A percentile compares a stretch with the other conserved stretches of the same genome.
Conservation (phyloP, 2,113 vertebrate genomes). For the Calidris pugnax region DNA sequence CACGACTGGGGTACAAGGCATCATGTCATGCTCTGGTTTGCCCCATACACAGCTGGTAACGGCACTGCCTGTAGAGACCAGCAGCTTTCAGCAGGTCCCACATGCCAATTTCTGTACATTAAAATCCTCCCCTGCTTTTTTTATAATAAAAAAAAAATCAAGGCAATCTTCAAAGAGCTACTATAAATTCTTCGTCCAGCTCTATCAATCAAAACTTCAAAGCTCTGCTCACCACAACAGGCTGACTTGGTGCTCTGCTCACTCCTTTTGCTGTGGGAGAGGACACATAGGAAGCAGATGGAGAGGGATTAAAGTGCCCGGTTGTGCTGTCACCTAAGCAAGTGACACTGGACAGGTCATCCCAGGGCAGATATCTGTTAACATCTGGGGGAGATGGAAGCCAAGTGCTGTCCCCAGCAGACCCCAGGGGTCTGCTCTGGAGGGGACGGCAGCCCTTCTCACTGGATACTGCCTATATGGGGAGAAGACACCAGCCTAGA, state of each 20-base stretch:
- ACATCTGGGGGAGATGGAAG: rapidly evolving
- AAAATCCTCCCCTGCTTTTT: not conserved
- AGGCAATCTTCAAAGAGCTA: not conserved
- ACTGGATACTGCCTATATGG: rapidly evolving
- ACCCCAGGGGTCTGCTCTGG: rapidly evolving
- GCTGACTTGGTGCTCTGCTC: not conserved
- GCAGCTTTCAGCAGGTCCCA: not conserved
- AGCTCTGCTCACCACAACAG: not conserved
- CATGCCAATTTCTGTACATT: rapidly evolving
- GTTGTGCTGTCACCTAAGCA: not conserved
- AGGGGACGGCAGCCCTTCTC: not conserved
- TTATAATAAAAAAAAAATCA: not conserved
- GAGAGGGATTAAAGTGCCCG: not conserved
- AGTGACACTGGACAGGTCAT: not conserved
- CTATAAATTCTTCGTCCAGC: not conserved
- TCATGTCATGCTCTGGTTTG: rapidly evolving
- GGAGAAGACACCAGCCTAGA: not conserved
- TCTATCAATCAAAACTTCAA: too few species aligned
- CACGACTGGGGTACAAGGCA: rapidly evolving
- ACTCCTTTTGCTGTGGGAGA: not conserved
- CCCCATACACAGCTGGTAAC: rapidly evolving
- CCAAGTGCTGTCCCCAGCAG: not conserved
- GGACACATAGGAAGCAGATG: not conserved
- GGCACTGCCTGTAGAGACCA: not conserved
- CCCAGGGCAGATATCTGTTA: rapidly evolving